A percentile compares a stretch with the other conserved stretches of the same genome.
phyloP scores from a whole-genome alignment of 2,113 vertebrate species.

The Lepisosteus oculatus region DNA sequence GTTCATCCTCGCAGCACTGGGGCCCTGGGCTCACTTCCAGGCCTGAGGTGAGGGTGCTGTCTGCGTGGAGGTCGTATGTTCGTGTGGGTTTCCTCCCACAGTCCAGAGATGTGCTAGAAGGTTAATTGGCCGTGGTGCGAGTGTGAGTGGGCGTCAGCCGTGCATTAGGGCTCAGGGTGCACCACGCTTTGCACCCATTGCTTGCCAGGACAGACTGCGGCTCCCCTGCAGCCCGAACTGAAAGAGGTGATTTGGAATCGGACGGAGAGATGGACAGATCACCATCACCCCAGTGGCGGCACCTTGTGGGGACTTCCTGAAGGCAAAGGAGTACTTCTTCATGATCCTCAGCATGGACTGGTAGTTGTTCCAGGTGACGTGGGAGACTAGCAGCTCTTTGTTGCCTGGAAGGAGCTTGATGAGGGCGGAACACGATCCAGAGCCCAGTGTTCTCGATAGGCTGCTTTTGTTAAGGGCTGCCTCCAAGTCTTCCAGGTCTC shows the following conservation, averaged over 20 bases:
- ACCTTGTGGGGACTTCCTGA: slow-evolving; percentile 66
- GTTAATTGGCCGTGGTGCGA: too few relatives aligned
- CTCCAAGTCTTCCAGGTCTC: slow-evolving; percentile 90
- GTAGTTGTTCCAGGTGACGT: slow-evolving; percentile 88
- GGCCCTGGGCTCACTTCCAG: too few relatives aligned
- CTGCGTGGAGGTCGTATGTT: background rate
- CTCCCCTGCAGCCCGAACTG: too few relatives aligned
- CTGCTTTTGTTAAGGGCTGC: slow-evolving; percentile 78
- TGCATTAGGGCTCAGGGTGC: too few relatives aligned
- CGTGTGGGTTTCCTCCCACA: slow-evolving; percentile 8
- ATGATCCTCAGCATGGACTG: slow-evolving; percentile 87
- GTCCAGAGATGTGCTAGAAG: background rate
- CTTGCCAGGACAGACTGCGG: too few relatives aligned
- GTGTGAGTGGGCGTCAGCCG: too few relatives aligned
- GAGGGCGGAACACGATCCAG: slow-evolving; percentile 89
- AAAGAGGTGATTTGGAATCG: too few relatives aligned
- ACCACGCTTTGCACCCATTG: too few relatives aligned
- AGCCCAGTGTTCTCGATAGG: slow-evolving; percentile 58
- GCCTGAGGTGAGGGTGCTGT: too few relatives aligned
- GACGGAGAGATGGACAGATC: too few relatives aligned
- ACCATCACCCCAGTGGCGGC: background rate
- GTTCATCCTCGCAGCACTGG: too few relatives aligned
- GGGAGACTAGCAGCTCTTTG: slow-evolving; percentile 83
- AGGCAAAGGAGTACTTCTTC: slow-evolving; percentile 87
- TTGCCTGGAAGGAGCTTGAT: slow-evolving; percentile 84